Conservation (phyloP, 1,140 invertebrate genomes). For the Musca domestica region DNA sequence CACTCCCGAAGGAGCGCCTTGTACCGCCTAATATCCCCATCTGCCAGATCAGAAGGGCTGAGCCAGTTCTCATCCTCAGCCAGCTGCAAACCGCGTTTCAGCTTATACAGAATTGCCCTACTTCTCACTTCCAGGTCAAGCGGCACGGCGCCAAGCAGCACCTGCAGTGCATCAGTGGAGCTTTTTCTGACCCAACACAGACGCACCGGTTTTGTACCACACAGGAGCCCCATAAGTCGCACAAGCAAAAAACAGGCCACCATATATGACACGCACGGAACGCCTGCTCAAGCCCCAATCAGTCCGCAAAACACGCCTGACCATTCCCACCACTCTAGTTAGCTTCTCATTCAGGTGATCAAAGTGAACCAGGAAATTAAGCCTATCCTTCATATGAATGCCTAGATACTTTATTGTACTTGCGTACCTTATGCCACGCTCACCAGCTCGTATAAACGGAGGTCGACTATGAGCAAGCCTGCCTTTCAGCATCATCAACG, state of each 20-base stretch:
- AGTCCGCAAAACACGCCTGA: background rate
- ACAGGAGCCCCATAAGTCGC: conserved; percentile 6
- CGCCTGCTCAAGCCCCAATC: conserved; percentile 6
- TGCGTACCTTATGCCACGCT: background rate
- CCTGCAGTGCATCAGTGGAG: background rate
- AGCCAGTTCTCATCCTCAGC: background rate
- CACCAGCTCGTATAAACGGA: background rate
- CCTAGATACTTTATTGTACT: background rate
- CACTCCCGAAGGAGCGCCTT: no score
- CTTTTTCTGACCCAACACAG: background rate
- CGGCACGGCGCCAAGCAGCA: background rate
- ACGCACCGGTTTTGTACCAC: background rate
- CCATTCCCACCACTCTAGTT: no score
- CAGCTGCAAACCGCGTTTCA: background rate
- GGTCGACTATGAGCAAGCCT: background rate
- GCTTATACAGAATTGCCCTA: background rate
- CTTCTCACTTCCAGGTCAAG: background rate
- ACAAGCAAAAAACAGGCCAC: conserved; percentile 20
- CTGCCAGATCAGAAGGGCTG: background rate
- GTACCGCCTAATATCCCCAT: no score
- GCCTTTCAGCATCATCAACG: no score
- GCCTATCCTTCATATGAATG: background rate
- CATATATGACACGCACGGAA: conserved; percentile 16
- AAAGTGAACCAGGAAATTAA: background rate
- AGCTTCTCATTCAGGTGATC: no score